These are phyloP conservation scores for Athripsodes cinereus DNA, from an alignment of 2,888 invertebrate genomes.

Conservation along the genomic window DNA sequence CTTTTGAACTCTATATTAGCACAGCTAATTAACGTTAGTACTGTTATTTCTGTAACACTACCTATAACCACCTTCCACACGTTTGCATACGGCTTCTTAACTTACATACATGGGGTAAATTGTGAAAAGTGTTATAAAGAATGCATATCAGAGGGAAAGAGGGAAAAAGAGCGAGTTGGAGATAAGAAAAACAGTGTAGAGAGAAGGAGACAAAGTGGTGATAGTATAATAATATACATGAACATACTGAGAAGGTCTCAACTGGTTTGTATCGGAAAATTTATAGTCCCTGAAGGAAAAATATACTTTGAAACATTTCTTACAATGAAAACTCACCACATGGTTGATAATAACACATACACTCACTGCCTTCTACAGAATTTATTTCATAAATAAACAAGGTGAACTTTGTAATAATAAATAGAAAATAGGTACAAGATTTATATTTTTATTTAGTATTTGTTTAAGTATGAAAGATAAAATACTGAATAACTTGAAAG, in stretches of 20 bases:
- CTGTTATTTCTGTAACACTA: too few species aligned
- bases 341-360: too few species aligned
- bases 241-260: not conserved
- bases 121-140: not conserved
- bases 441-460: too few species aligned
- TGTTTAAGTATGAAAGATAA: too few species aligned
- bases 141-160: not conserved
- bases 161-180: not conserved
- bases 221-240: not conserved
- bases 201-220: not conserved
- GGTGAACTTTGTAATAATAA: too few species aligned
- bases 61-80: too few species aligned
- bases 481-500: too few species aligned
- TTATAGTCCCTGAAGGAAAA: constrained; percentile 19
- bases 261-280: constrained; percentile 12
- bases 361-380: too few species aligned
- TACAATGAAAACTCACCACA: constrained; percentile 1
- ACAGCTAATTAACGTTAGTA: too few species aligned
- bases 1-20: too few species aligned
- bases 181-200: not conserved
- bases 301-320: constrained; percentile 6
- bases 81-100: not conserved
- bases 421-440: too few species aligned
- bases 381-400: too few species aligned
- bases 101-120: not conserved